phyloP scores from a whole-genome alignment of 92 coral and sea anemone genomes.

The Epizoanthus illoricatus region DNA sequence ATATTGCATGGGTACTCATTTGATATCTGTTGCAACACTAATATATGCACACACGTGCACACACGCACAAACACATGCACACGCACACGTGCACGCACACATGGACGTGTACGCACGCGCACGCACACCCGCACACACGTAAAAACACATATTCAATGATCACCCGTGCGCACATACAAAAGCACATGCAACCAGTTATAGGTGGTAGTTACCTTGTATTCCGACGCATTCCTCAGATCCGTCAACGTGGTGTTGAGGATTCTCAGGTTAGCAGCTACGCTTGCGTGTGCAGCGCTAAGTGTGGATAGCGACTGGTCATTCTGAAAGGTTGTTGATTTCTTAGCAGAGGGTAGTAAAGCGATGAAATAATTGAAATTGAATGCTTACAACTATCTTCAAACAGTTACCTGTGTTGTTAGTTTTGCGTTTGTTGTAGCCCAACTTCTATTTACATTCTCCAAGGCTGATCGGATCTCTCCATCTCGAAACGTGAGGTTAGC shows the following conservation, averaged over 20 bases:
- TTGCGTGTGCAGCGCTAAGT: neutral
- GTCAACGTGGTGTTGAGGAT: neutral
- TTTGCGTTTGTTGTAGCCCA: neutral
- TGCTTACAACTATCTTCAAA: neutral
- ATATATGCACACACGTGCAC: no score
- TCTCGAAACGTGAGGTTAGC: neutral
- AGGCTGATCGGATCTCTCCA: neutral
- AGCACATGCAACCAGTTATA: neutral
- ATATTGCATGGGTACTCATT: no score
- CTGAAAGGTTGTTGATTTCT: neutral
- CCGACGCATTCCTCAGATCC: neutral
- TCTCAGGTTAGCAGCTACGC: neutral
- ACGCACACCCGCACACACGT: no score
- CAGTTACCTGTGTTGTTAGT: neutral
- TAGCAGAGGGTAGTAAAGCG: neutral
- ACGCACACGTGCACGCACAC: no score
- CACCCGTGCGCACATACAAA: neutral
- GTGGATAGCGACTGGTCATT: neutral
- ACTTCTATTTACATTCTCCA: neutral
- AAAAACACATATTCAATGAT: neutral
- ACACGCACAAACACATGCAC: no score
- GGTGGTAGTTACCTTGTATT: neutral
- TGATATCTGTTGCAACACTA: no score
- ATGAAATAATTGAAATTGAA: neutral
- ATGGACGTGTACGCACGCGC: no score